A percentile compares a stretch with the other conserved stretches of the same genome.
Evolutionary conservation across 2,113 vertebrate genomes (phyloP).

Genomic region (Sylvietta virens): DNA sequence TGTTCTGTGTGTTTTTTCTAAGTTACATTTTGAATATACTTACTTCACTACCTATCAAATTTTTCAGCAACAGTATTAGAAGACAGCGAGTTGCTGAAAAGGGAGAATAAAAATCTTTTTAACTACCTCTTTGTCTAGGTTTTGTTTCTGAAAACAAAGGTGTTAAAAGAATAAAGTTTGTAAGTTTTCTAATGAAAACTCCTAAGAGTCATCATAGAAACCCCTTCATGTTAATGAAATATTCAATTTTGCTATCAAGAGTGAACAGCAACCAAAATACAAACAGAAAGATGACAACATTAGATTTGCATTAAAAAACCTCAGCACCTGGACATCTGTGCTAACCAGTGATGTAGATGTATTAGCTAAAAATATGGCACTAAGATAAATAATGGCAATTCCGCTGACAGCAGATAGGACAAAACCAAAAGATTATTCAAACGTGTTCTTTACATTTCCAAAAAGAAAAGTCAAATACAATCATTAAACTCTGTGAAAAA

Average conservation of each 20-base stretch:
- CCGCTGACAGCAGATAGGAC: rapidly evolving
- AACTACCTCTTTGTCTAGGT: neutral
- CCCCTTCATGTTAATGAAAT: neutral
- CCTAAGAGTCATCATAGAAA: neutral
- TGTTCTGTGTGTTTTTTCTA: neutral
- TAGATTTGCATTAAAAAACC: neutral
- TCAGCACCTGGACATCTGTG: neutral
- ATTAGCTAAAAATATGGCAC: neutral
- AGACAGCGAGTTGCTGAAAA: neutral
- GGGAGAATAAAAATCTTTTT: neutral
- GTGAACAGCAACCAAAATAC: neutral
- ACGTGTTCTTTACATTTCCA: neutral
- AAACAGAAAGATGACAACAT: neutral
- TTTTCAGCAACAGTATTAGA: neutral
- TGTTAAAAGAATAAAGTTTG: neutral
- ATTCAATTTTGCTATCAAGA: neutral
- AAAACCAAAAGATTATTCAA: neutral
- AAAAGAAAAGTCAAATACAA: neutral
- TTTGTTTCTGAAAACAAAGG: neutral
- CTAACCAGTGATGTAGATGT: neutral
- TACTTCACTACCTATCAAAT: neutral
- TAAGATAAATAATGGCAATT: neutral
- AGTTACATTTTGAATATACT: neutral
- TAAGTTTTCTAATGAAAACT: neutral
- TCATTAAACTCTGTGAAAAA: neutral